Evolutionary conservation across 2,888 invertebrate species (phyloP), one percentile per base, ranked within the genome.

Genomic region (Branchinecta sandiegonensis): DNA sequence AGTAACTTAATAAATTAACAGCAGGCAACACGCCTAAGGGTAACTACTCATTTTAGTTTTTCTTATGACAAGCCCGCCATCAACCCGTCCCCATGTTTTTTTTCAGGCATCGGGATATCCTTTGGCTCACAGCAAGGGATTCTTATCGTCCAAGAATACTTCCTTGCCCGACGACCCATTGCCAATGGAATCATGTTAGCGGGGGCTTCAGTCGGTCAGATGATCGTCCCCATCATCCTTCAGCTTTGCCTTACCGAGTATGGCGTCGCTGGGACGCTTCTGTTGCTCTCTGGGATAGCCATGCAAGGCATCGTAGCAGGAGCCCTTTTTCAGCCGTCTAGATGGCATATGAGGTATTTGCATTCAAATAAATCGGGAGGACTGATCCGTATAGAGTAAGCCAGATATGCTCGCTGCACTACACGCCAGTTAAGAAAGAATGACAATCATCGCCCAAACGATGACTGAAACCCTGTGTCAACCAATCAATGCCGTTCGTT

Each of bases 151-250:
- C 69, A 69, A 64, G 69, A 69, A 37, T 69, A 69, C 46, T 69
- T 69, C 48, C 64, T 48, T 6, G 65, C 47, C 10, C 50, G 64
- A 8, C 47, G 69, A 13, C 64, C 68, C 23, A 64, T 64, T n/a
- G 69, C 69, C 8, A 69, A 69, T 48, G 69, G 69, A n/a, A 67
- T 69, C 13, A 64, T 66, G 14, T 65, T 69, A 65, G 69, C 69
- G 11, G 69, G 69, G 17, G 67, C 66, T 63, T 69, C 69, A 4
- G 64, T 69, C 17, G 69, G 69, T 23, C 69, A 69, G 65, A 69
- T 69, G 69, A 37, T 65, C 23, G 67, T 69, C n/a, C 69, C 69
- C 8, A 11, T 69, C 23, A 63, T 69, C 13, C 68, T 69, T 37
- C 69, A 69, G 47, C 17, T 69, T n/a, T 47, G 67, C 13, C 46